phyloP scores from a whole-genome alignment of 1,140 invertebrate species.

The Pachypeltis micranthus region DNA sequence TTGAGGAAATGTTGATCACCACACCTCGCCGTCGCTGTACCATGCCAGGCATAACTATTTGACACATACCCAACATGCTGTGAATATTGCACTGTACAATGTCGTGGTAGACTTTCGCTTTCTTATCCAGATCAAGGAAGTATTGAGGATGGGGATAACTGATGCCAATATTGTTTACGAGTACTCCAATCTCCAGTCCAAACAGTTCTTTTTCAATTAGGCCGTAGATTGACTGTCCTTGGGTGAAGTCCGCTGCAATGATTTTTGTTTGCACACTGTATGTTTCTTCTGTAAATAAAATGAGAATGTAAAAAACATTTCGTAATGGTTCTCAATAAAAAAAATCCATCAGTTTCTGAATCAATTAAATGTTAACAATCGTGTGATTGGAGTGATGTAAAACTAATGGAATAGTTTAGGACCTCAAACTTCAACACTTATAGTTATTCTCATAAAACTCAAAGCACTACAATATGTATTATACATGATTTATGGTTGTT shows the following conservation, averaged over 20 bases:
- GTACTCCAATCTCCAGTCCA: constrained; percentile 75
- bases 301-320: not conserved
- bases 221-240: constrained; percentile 55
- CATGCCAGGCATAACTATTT: constrained; percentile 79
- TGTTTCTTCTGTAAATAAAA: constrained; percentile 43
- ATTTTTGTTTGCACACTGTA: constrained; percentile 69
- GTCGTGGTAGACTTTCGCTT: constrained; percentile 31
- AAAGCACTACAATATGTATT: no score
- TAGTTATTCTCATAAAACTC: no score
- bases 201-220: constrained; percentile 59
- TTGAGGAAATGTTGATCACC: constrained; percentile 86
- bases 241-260: constrained; percentile 74
- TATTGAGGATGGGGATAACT: constrained; percentile 80
- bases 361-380: no score
- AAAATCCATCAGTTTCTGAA: no score
- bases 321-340: no score
- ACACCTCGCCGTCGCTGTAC: constrained; percentile 68
- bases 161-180: constrained; percentile 93
- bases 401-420: no score
- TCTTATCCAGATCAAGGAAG: constrained; percentile 48
- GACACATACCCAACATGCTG: constrained; percentile 49
- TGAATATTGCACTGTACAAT: constrained; percentile 48
- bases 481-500: no score
- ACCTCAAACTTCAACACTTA: no score
- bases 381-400: no score